A percentile compares a stretch with the other conserved stretches of the same genome.
Evolutionary conservation across 2,888 invertebrate species (phyloP).

Genomic region (Mystacides longicornis): DNA sequence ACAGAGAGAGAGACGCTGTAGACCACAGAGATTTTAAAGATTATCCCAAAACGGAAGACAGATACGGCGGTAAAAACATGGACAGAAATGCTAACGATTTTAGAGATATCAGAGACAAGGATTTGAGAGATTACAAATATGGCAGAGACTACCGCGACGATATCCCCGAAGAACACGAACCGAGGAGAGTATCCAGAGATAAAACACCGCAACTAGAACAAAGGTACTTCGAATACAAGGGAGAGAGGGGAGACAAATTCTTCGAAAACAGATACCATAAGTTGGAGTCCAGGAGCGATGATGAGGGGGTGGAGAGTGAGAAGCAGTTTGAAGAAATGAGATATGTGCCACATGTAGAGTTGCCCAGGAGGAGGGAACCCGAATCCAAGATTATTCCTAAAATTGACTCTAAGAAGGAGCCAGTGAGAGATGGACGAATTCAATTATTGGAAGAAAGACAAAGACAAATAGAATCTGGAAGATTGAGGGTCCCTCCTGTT

Average conservation of each 20-base stretch:
- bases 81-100: slow-evolving; percentile 12
- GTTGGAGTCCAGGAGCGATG: slow-evolving; percentile 24
- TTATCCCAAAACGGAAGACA: slow-evolving; percentile 18
- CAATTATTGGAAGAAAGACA: slow-evolving; percentile 25
- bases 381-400: slow-evolving; percentile 17
- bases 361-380: slow-evolving; percentile 19
- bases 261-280: slow-evolving; percentile 33
- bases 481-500: slow-evolving; percentile 9
- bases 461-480: slow-evolving; percentile 23
- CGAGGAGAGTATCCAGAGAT: slow-evolving; percentile 19
- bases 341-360: slow-evolving; percentile 23
- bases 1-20: slow-evolving; percentile 12
- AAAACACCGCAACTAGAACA: slow-evolving; percentile 23
- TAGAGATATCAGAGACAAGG: slow-evolving; percentile 20
- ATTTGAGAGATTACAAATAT: slow-evolving; percentile 22
- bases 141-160: slow-evolving; percentile 21
- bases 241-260: slow-evolving; percentile 25
- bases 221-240: slow-evolving; percentile 26
- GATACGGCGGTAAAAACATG: slow-evolving; percentile 9
- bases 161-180: slow-evolving; percentile 6
- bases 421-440: slow-evolving; percentile 21
- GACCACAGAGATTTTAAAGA: slow-evolving; percentile 14
- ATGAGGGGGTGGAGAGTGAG: slow-evolving; percentile 26
- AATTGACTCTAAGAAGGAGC: slow-evolving; percentile 17
- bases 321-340: slow-evolving; percentile 25